Percentiles rank a stretch among this genome's conserved stretches.
Conservation (phyloP, 2,888 invertebrate species). For the Napeogenes sylphis region DNA sequence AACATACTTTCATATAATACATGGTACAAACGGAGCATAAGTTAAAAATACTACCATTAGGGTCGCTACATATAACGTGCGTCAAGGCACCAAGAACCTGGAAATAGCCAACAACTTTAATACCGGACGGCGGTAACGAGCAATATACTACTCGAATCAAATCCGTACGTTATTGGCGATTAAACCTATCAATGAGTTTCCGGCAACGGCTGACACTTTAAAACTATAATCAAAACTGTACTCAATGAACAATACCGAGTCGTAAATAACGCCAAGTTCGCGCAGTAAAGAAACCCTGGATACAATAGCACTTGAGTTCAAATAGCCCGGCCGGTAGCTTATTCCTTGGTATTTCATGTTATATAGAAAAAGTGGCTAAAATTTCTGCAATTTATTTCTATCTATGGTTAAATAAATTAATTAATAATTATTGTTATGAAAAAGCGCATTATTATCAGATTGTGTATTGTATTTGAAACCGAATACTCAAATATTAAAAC, state of each 20-base stretch:
- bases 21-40: slow-evolving; percentile 28
- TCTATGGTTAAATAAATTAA: too few species aligned
- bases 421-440: too few species aligned
- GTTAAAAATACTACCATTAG: slow-evolving; percentile 47
- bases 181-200: slow-evolving; percentile 78
- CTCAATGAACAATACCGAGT: slow-evolving; percentile 74
- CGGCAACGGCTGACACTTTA: slow-evolving; percentile 75
- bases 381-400: too few species aligned
- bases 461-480: too few species aligned
- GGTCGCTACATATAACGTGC: slow-evolving; percentile 9
- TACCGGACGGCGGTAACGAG: slow-evolving; percentile 75
- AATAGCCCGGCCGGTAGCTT: slow-evolving; percentile 2
- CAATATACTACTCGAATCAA: slow-evolving; percentile 73
- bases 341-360: not conserved
- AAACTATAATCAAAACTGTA: slow-evolving; percentile 71
- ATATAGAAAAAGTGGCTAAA: too few species aligned
- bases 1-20: too few species aligned
- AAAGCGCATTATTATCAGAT: too few species aligned
- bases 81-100: slow-evolving; percentile 49
- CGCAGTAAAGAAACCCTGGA: slow-evolving; percentile 13
- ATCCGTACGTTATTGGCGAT: slow-evolving; percentile 71
- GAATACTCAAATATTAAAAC: too few species aligned
- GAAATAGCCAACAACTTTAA: slow-evolving; percentile 66
- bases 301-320: slow-evolving; percentile 4
- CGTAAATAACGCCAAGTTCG: slow-evolving; percentile 54